Evolutionary conservation across 64 coral and sea anemone genomes (phyloP).

Genomic region (Pachyseris speciosa): DNA sequence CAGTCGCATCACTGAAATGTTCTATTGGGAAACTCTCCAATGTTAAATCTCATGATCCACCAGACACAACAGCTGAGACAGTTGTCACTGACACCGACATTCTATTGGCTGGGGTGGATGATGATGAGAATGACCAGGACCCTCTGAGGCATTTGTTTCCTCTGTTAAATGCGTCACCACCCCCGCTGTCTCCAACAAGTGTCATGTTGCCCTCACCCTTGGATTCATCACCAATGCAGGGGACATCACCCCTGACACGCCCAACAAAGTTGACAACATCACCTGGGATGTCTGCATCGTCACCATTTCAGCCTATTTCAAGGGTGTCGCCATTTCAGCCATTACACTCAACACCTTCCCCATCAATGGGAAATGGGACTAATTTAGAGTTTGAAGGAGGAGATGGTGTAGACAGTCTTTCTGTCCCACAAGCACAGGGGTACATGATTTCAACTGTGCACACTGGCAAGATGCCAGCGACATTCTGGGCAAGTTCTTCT

Average conservation of each 20-base stretch:
- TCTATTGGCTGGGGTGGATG: slow-evolving; percentile 88
- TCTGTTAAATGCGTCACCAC: slow-evolving; percentile 69
- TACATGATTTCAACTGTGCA: slow-evolving; percentile 88
- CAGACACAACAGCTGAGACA: slow-evolving; percentile 81
- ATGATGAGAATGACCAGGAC: slow-evolving; percentile 83
- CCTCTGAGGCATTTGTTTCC: slow-evolving; percentile 87
- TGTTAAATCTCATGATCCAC: slow-evolving; percentile 43
- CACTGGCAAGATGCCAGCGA: slow-evolving; percentile 72
- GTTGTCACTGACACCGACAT: slow-evolving; percentile 93
- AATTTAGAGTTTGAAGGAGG: slow-evolving; percentile 21
- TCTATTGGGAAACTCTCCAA: slow-evolving; percentile 55
- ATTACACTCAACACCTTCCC: slow-evolving; percentile 77
- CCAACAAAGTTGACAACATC: slow-evolving; percentile 63
- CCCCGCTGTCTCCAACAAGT: slow-evolving; percentile 59
- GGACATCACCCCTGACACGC: slow-evolving; percentile 62
- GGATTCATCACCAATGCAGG: slow-evolving; percentile 68
- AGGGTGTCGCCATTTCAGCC: slow-evolving; percentile 91
- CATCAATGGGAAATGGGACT: slow-evolving; percentile 60
- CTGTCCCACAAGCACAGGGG: slow-evolving; percentile 78
- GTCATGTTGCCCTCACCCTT: slow-evolving; percentile 69
- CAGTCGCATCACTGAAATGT: slow-evolving; percentile 66
- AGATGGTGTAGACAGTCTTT: slow-evolving; percentile 33
- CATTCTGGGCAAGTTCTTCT: slow-evolving; percentile 68
- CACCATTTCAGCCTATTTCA: slow-evolving; percentile 90
- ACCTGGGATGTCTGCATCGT: slow-evolving; percentile 63